Percentiles rank a stretch among this genome's conserved stretches.
Conservation (phyloP, 2,113 vertebrate species). For the Orthonyx spaldingii region DNA sequence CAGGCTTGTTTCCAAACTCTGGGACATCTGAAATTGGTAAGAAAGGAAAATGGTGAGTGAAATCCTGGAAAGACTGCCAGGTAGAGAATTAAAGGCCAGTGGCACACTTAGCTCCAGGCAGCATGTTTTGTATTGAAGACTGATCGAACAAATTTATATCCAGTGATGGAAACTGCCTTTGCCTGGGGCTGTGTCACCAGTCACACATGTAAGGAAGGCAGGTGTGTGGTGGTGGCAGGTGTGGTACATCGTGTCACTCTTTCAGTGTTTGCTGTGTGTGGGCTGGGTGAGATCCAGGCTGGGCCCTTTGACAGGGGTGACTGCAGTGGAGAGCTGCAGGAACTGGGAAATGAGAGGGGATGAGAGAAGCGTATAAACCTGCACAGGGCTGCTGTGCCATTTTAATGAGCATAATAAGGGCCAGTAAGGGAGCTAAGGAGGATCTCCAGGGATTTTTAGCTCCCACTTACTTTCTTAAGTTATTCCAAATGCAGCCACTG, state of each 20-base stretch:
- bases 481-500: not conserved
- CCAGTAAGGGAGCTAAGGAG: not conserved
- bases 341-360: accelerated
- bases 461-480: not conserved
- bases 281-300: not conserved
- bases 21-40: not conserved
- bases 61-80: not conserved
- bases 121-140: not conserved
- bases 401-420: not conserved
- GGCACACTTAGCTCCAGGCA: not conserved
- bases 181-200: not conserved
- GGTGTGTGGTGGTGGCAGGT: not conserved
- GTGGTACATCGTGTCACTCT: accelerated
- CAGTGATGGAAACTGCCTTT: not conserved
- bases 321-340: not conserved
- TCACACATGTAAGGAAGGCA: not conserved
- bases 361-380: not conserved
- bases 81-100: not conserved
- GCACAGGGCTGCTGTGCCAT: not conserved
- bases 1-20: not conserved
- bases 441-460: not conserved
- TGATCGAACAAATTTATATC: not conserved
- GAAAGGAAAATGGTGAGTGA: not conserved
- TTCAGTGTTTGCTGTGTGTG: not conserved
- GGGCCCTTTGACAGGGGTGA: not conserved